Base-by-base conservation (phyloP, 2,888 invertebrate species). In the Nycteola revayana region DNA sequence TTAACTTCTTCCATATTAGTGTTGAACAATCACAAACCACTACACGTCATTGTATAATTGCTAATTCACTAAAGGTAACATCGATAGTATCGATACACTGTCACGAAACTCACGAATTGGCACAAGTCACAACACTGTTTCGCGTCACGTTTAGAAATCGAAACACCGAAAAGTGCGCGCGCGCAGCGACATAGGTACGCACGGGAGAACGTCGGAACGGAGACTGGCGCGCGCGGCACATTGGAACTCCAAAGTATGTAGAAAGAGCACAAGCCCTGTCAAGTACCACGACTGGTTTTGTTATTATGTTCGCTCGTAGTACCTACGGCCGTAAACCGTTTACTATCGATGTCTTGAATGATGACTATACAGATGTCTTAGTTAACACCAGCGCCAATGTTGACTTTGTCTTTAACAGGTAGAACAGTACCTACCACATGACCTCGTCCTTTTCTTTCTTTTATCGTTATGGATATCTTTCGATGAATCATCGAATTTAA, bases 241-340 rank as follows among this genome's bases (percentile, higher is more conserved):
- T 35, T 30, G 36, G 38, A 34, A 38, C 36, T 34, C 40, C 40
- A 21, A 32, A 55, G 57, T 56, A 59, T 50, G 49, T 50, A 49
- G 53, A 52, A 46, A 52, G 49, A 53, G 54, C 52, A 51, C 53
- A 57, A 51, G 58, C 64, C 62, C 71, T 70, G 67, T 62, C 55
- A 51, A 60, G 58, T 68, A 62, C 62, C 66, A 65, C 58, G 75
- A 81, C 82, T 78, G 77, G 84, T 83, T 83, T 75, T 56, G 55
- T 21, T 21, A 14, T 14, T 14, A 3, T 14, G 14, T 14, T 14
- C 14, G 14, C 5, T 14, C 14, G 21, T 7, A 21, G 21, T 63
- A 61, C n/a, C n/a, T n/a, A n/a, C 52, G 60, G 63, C 57, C 57
- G 66, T 73, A 69, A 66, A 61, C 61, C 66, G 57, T 7, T 21